A percentile compares a stretch with the other conserved stretches of the same genome.
These are phyloP conservation scores for Lysandra bellargus DNA, from an alignment of 2,888 invertebrate genomes.

Conservation along the genomic window DNA sequence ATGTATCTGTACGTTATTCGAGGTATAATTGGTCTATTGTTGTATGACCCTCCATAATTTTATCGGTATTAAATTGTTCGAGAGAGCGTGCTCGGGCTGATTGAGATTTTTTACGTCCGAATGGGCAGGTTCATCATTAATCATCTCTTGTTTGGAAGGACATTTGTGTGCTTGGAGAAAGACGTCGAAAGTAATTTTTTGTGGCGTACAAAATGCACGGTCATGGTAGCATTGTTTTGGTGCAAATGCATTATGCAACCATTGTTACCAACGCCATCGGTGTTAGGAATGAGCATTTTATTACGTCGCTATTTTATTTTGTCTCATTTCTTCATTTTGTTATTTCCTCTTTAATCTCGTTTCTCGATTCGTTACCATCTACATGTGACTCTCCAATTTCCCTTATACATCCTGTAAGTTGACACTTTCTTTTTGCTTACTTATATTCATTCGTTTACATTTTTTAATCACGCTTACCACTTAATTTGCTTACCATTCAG, in stretches of 20 bases:
- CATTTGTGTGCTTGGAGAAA: constrained; percentile 47
- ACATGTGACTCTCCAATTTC: not conserved
- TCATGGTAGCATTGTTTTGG: not conserved
- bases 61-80: constrained; percentile 53
- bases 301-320: not conserved
- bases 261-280: not conserved
- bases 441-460: not conserved
- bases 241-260: not conserved
- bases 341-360: not conserved
- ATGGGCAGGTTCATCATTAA: constrained; percentile 59
- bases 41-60: constrained; percentile 53
- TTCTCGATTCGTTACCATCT: not conserved
- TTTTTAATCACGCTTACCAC: not conserved
- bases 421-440: not conserved
- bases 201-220: not conserved
- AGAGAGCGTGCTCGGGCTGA: constrained; percentile 48
- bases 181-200: not conserved
- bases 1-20: constrained; percentile 42
- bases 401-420: not conserved
- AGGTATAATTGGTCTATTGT: constrained; percentile 71
- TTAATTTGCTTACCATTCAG: not conserved
- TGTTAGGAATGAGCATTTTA: not conserved
- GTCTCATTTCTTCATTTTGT: not conserved
- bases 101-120: constrained; percentile 55
- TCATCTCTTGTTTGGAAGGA: constrained; percentile 68